These are phyloP conservation scores for Nasonia vitripennis DNA, from an alignment of 1,140 invertebrate species.

Conservation along the genomic window DNA sequence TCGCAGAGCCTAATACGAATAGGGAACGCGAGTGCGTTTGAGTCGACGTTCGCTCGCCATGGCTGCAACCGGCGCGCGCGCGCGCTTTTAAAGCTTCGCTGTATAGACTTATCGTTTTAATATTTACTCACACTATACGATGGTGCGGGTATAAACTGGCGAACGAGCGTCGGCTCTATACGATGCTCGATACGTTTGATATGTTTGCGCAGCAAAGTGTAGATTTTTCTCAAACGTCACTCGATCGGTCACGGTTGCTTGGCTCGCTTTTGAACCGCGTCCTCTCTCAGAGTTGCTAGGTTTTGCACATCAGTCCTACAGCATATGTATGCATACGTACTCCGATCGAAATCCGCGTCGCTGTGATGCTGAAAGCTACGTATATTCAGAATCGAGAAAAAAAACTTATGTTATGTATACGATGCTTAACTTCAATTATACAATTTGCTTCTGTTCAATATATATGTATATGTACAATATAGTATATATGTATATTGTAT, in stretches of 20 bases:
- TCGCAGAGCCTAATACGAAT: neutral
- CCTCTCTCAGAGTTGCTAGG: neutral
- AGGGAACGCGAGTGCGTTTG: neutral
- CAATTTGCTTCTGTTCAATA: constrained; percentile 37
- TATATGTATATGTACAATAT: constrained; percentile 50
- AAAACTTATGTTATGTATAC: neutral
- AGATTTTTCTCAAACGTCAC: neutral
- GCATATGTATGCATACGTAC: neutral
- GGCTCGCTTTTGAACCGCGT: neutral
- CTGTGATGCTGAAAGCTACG: neutral
- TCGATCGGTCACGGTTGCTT: neutral
- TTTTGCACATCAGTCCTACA: neutral
- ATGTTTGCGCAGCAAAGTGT: neutral
- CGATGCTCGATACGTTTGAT: neutral
- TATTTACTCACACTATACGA: constrained; percentile 5
- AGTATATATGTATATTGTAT: constrained; percentile 48
- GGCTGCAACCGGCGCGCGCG: neutral
- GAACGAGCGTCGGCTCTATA: neutral
- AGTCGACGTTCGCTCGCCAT: neutral
- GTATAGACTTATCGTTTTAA: neutral
- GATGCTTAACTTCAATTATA: constrained; percentile 11
- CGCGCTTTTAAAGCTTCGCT: neutral
- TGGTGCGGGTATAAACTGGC: neutral
- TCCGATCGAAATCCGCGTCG: neutral
- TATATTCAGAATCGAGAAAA: neutral